Evolutionary conservation across 2,113 vertebrate species (phyloP).

Genomic region (Panurus biarmicus): DNA sequence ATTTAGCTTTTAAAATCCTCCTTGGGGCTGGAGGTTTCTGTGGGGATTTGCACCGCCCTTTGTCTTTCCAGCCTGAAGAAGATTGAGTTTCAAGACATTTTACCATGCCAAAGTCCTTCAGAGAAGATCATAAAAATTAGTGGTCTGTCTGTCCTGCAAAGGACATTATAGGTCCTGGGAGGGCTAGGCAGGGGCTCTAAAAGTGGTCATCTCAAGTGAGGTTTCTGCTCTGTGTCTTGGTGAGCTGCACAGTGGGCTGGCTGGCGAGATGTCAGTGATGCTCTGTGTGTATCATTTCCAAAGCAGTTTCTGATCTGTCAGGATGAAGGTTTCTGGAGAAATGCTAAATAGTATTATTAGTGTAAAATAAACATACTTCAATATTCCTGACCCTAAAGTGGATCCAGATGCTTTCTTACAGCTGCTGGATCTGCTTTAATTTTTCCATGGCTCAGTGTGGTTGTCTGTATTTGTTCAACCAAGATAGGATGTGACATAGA

Average conservation of each 20-base stretch:
- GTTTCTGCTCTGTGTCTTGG: neutral
- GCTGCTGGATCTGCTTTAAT: neutral
- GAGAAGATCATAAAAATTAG: neutral
- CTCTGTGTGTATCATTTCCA: neutral
- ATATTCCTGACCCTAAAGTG: conserved; percentile 31
- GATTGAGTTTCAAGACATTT: neutral
- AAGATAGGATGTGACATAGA: conserved; percentile 5
- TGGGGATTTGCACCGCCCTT: neutral
- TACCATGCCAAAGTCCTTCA: neutral
- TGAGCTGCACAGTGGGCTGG: neutral
- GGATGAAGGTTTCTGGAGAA: conserved; percentile 3
- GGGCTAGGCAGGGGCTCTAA: neutral
- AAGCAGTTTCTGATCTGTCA: neutral
- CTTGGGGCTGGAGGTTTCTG: neutral
- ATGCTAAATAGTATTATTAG: conserved; percentile 35
- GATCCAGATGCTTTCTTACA: conserved; percentile 41
- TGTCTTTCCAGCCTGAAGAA: neutral
- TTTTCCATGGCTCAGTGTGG: neutral
- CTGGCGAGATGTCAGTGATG: neutral
- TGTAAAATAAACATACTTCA: conserved; percentile 41
- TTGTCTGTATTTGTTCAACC: neutral
- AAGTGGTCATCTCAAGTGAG: rapidly evolving
- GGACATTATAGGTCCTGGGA: neutral
- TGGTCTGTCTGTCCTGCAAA: neutral
- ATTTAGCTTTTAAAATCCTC: neutral